Evolutionary conservation across 2,888 invertebrate species (phyloP).

Genomic region (Seira ritae): DNA sequence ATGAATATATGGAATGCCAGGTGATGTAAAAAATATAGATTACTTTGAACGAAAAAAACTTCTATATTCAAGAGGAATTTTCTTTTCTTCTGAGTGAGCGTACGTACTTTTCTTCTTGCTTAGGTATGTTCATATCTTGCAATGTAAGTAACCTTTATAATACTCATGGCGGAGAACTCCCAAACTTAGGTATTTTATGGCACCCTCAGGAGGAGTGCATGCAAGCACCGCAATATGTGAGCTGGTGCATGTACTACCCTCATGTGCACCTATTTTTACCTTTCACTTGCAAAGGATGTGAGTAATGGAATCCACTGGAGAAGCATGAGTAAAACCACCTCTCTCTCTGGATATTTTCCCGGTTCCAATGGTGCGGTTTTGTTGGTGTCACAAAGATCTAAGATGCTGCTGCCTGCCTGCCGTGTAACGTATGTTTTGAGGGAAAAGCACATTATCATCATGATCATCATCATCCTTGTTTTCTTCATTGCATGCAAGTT

Average conservation of each 20-base stretch:
- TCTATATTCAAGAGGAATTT: conserved; percentile 24
- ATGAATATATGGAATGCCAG: conserved; percentile 19
- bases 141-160: conserved; percentile 54
- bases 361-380: conserved; percentile 49
- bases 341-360: conserved; percentile 35
- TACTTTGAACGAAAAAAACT: conserved; percentile 24
- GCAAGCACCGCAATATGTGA: conserved; percentile 50
- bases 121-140: conserved; percentile 11
- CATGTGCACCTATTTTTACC: conserved; percentile 48
- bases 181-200: conserved; percentile 70
- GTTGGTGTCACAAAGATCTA: conserved; percentile 53
- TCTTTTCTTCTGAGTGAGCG: conserved; percentile 1
- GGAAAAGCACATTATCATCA: background rate
- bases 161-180: conserved; percentile 52
- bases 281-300: conserved; percentile 45
- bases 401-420: conserved; percentile 34
- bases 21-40: conserved; percentile 9
- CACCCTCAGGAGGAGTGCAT: conserved; percentile 68
- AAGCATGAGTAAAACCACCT: conserved; percentile 23
- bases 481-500: conserved; percentile 25
- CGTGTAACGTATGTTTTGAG: background rate
- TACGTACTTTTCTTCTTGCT: background rate
- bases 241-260: conserved; percentile 17
- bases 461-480: conserved; percentile 34
- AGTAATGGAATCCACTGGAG: conserved; percentile 45